Evolutionary conservation across 1,140 invertebrate species (phyloP), one percentile per base, ranked within the genome.

Genomic region (Ceratina australensis): DNA sequence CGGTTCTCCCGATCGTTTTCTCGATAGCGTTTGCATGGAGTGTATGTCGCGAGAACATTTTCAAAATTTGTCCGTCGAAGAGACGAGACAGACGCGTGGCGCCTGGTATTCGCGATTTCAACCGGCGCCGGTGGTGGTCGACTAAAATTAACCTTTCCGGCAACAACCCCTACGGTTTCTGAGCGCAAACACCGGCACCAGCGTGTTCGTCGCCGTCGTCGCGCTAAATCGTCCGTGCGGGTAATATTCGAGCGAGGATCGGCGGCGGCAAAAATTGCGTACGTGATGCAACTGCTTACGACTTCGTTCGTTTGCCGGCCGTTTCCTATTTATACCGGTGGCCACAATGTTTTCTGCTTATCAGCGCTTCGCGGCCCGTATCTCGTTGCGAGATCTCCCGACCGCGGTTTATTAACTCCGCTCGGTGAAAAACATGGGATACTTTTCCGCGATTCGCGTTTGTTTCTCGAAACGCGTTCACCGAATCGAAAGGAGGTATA

Each of bases 241-340:
- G 57, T 78, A 54, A 83, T 79, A 72, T 83, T 79, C 33, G 59
- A 63, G 61, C 54, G 50, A 79, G 22, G 65, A 28, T 56, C 63
- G 69, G 33, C 22, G 22, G 72, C 24, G 79, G 80, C 80, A 83
- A 82, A 82, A 87, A 89, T 90, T 87, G 86, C 83, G 86, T 90
- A 89, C 89, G 89, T 90, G 89, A 90, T 83, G 69, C 61, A 88
- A 90, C 87, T 90, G 84, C 84, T 87, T 88, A 90, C 86, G 81
- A 65, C 81, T 80, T 85, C 76, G 81, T 89, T 88, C 82, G 72
- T 81, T 64, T 78, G 52, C 73, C 74, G 66, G 66, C 56, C 77
- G 80, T 83, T 86, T 88, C 80, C 79, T 86, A 88, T 89, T 90
- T 83, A 79, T 82, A 73, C 56, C 50, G 28, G 73, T 64, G 74